Base-by-base conservation (phyloP, 2,888 invertebrate species). In the Bursaphelenchus okinawaensis region DNA sequence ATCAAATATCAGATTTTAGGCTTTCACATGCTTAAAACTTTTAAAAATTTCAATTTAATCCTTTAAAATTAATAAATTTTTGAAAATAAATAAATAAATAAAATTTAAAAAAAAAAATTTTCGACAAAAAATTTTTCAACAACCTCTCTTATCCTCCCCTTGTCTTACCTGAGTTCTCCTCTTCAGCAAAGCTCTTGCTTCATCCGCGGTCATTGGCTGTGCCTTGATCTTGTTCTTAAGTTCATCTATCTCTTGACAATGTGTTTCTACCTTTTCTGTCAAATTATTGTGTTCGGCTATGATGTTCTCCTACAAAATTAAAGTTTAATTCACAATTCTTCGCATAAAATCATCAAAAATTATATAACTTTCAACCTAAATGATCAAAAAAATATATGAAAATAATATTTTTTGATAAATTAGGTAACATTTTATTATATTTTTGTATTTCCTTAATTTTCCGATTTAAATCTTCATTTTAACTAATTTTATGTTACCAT, bases 131-230 rank as follows among this genome's bases (percentile, higher is more conserved):
- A 9, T 9, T 29, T 7, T 29, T 7, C 12, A 29, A 12, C 29
- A 29, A 29, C 7, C 29, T 9, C 29, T 29, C 7, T 29, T n/a
- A n/a, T n/a, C n/a, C n/a, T n/a, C n/a, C n/a, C n/a, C n/a, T n/a
- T n/a, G n/a, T n/a, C n/a, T n/a, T 54, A 54, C 54, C 26, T 54
- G 54, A 6, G 23, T 19, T n/a, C 54, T 12, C 6, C 26, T 54
- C 26, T 54, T 23, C 54, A 54, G 54, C 12, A 54, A 19, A n/a
- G 23, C 54, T 3, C 54, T 1, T 12, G 54, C 54, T 6, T 54
- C 54, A 3, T 54, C 23, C 12, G 54, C 16, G 19, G 24, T 54
- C 54, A 54, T 54, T 27, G 54, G 54, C 54, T 54, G 54, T n/a
- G 54, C 54, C 26, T 23, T 19, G 19, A 54, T 27, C 26, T 54